Percentiles rank a stretch among this genome's conserved stretches.
These are phyloP conservation scores for Ceratosolen fusciceps DNA, from an alignment of 1,140 invertebrate genomes.

Conservation along the genomic window DNA sequence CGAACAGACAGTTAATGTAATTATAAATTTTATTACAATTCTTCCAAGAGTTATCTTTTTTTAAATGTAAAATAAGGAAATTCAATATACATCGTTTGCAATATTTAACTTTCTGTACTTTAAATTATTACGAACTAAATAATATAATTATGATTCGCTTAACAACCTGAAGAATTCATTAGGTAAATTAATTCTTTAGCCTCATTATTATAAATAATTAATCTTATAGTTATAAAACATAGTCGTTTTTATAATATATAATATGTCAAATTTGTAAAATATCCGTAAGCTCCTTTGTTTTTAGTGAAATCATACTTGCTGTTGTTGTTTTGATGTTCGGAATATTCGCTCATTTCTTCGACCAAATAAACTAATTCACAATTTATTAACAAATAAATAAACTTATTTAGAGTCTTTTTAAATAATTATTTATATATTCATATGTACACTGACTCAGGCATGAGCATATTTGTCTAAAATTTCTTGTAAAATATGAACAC, in stretches of 20 bases:
- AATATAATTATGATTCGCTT: too few relatives aligned
- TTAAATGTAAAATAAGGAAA: too few relatives aligned
- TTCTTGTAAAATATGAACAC: conserved; percentile 44
- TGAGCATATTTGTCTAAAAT: conserved; percentile 41
- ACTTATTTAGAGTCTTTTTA: conserved; percentile 18
- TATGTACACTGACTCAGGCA: conserved; percentile 40
- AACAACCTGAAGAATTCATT: too few relatives aligned
- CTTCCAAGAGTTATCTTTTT: too few relatives aligned
- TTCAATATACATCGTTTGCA: too few relatives aligned
- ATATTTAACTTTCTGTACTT: too few relatives aligned
- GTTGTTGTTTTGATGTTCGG: not conserved
- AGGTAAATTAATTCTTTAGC: too few relatives aligned
- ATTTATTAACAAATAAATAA: conserved; percentile 22
- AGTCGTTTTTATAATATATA: conserved; percentile 24
- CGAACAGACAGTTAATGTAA: too few relatives aligned
- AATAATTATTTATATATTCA: conserved; percentile 40
- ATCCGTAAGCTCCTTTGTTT: not conserved
- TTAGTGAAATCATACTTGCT: conserved; percentile 21
- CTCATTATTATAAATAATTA: too few relatives aligned
- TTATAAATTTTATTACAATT: too few relatives aligned
- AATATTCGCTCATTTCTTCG: not conserved
- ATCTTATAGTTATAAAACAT: conserved; percentile 12
- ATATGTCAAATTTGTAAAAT: conserved; percentile 36
- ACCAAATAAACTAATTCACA: not conserved
- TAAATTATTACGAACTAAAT: too few relatives aligned